Base-by-base conservation (phyloP, 2,888 invertebrate species). In the Noctua pronuba region DNA sequence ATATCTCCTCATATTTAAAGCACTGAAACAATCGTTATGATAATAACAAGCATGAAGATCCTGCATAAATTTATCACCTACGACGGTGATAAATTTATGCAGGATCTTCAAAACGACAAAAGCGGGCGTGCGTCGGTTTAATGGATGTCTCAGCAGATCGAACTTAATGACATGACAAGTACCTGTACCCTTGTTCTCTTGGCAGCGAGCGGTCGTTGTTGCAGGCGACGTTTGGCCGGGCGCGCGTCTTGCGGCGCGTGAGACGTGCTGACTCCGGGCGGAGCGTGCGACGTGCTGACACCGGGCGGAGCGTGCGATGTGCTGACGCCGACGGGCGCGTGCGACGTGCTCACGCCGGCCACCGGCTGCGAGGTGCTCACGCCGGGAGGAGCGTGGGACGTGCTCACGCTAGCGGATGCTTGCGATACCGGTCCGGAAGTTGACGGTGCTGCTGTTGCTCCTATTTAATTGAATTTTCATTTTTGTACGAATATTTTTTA, bases 171-270 rank as follows among this genome's bases (percentile, higher is more conserved):
- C 66, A 83, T 24, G 60, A 69, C 70, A 83, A 86, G 82, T 92
- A 97, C 97, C 94, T 97, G 97, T 67, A 97, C 94, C 70, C 97
- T 93, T 1, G 97, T 97, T 84, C 97, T 92, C 89, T 97, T 97
- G 49, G 95, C 95, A 65, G 97, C 95, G 83, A 97, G 93, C 0
- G 95, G 94, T 31, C 96, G 92, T 68, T 94, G 90, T 84, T 95
- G 95, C 71, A 96, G 88, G 46, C 96, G 94, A 2, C 96, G 93
- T 85, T 96, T 96, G 66, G 91, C 85, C 2, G 96, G 95, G 44
- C 96, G 94, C 24, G 93, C 92, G 76, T 95, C 95, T 11, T 94
- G 92, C 70, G 95, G 95, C 65, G 95, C 75, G 24, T 75, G 89
- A 0, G 93, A 91, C 13, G 93, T 92, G 86, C 92, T 92, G 13